These are phyloP conservation scores for Parasteatoda tepidariorum DNA, from an alignment of 1,140 invertebrate species.

Conservation along the genomic window DNA sequence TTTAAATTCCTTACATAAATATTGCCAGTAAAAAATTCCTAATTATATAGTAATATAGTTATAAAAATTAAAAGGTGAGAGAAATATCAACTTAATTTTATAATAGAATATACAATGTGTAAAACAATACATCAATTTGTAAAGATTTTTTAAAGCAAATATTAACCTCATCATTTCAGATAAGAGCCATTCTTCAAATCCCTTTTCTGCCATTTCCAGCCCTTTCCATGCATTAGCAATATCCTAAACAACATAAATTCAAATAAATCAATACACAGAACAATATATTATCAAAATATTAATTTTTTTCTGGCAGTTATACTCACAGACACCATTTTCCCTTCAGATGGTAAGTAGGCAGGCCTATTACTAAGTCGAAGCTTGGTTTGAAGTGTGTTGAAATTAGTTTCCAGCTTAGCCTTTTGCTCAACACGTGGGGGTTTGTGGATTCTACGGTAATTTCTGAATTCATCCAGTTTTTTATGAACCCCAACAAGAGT, in stretches of 20 bases:
- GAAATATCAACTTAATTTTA: no score
- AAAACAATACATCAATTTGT: no score
- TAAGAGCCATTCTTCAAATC: slow-evolving; percentile 99
- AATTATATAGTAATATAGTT: no score
- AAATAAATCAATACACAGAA: slow-evolving; percentile 1
- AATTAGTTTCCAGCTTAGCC: slow-evolving; percentile 97
- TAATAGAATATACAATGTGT: no score
- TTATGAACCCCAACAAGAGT: slow-evolving; percentile 96
- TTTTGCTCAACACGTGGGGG: slow-evolving; percentile 99
- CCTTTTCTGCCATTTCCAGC: slow-evolving; percentile 94
- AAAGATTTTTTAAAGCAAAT: no score
- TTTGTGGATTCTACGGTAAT: slow-evolving; percentile 97
- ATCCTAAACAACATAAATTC: slow-evolving; percentile 74
- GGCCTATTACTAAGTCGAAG: slow-evolving; percentile 96
- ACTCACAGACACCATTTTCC: slow-evolving; percentile 95
- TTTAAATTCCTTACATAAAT: no score
- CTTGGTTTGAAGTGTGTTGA: slow-evolving; percentile 98
- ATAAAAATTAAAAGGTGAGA: no score
- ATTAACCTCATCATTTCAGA: slow-evolving; percentile 94
- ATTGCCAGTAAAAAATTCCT: no score
- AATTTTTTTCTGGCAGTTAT: background rate
- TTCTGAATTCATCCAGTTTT: slow-evolving; percentile 98
- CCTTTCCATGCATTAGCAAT: slow-evolving; percentile 99
- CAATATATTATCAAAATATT: background rate
- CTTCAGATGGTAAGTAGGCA: slow-evolving; percentile 98